Evolutionary conservation across 2,113 vertebrate genomes (phyloP).

Genomic region (Xiphorhynchus elegans): DNA sequence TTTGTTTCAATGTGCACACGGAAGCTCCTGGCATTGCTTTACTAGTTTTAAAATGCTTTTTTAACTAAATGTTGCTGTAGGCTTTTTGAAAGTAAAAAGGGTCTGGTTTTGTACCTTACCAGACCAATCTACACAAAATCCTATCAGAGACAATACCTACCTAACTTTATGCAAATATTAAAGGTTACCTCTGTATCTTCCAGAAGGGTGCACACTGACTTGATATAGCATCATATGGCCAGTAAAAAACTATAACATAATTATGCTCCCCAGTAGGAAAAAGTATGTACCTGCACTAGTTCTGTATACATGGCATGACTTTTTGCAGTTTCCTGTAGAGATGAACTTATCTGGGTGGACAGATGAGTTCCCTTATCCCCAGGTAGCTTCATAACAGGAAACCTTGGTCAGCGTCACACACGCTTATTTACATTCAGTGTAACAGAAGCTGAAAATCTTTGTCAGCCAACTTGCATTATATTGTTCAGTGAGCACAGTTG

Average conservation of each 20-base stretch:
- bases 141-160: not conserved
- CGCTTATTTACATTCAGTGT: not conserved
- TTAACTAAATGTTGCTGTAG: not conserved
- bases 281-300: not conserved
- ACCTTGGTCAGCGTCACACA: not conserved
- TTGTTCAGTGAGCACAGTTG: not conserved
- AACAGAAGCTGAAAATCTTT: not conserved
- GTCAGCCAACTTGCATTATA: not conserved
- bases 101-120: not conserved
- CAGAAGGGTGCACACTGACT: not conserved
- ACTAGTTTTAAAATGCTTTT: not conserved
- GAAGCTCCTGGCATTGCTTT: not conserved
- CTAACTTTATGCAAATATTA: not conserved
- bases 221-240: accelerated
- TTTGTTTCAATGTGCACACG: not conserved
- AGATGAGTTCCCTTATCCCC: not conserved
- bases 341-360: not conserved
- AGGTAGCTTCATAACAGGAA: not conserved
- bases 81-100: not conserved
- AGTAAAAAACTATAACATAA: not conserved
- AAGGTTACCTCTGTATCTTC: not conserved
- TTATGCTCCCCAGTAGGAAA: not conserved
- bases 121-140: not conserved
- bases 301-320: not conserved
- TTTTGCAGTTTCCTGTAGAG: not conserved